Percentiles rank a stretch among this genome's conserved stretches.
Conservation (phyloP, 1,140 invertebrate genomes). For the Lepidurus arcticus region DNA sequence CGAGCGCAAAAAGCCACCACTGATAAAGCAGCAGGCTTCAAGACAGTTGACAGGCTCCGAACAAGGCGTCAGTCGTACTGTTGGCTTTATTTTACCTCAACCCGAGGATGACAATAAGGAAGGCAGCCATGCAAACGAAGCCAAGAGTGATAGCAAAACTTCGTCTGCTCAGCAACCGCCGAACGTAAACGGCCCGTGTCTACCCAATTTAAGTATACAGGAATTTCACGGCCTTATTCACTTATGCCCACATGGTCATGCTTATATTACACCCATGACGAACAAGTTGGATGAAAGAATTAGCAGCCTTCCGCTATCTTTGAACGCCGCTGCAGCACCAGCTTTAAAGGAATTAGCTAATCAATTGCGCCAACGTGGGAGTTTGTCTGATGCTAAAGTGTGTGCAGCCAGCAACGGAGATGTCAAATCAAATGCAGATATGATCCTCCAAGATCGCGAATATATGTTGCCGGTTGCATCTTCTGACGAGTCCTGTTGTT, state of each 20-base stretch:
- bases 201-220: not conserved
- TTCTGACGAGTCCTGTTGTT: not conserved
- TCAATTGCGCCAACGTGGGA: not conserved
- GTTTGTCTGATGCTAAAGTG: not conserved
- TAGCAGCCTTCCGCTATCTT: not conserved
- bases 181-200: not conserved
- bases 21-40: constrained; percentile 8
- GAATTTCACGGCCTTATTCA: constrained; percentile 9
- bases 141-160: not conserved
- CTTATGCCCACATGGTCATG: not conserved
- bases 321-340: not conserved
- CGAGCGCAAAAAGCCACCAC: not conserved
- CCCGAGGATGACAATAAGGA: not conserved
- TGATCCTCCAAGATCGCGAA: not conserved
- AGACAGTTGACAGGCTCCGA: not conserved
- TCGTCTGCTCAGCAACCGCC: not conserved
- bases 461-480: not conserved
- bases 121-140: not conserved
- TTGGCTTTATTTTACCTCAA: constrained; percentile 16
- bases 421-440: not conserved
- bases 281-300: not conserved
- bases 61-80: not conserved
- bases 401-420: not conserved
- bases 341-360: not conserved
- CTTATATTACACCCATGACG: constrained; percentile 2